Base-by-base conservation (phyloP, 2,888 invertebrate species). In the Ethmia dodecea region DNA sequence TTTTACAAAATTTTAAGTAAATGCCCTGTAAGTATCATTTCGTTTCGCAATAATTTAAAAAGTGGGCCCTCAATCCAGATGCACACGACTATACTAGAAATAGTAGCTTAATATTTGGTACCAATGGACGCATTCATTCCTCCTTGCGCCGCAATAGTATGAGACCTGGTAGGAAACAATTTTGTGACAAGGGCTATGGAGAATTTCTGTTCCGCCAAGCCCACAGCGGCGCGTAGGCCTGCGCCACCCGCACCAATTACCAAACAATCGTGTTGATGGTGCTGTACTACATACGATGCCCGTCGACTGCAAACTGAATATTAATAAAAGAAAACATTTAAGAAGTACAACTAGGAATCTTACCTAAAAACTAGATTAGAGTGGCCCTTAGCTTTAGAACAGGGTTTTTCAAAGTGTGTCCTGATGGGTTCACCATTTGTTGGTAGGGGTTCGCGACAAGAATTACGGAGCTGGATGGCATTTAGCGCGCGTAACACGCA, bases 131-230 rank as follows among this genome's bases (percentile, higher is more conserved):
- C 99, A 83, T 99, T 99, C 64, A 99, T 96, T 31, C 99, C 99
- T 33, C 99, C 99, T 71, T 99, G 98, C 0, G 98, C 98, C 11
- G 99, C 99, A 5, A 99, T 97, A 1, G 99, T 99, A 71, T 99
- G 99, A 1, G 98, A 98, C 40, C 98, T 88, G 2, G 98, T 99
- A 0, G 99, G 99, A 65, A 99, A 99, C 31, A 99, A 86, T 83
- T 99, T 99, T 12, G 97, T 94, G 39, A 99, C 90, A 26, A 98
- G 94, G 1, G 99, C 99, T 1, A 98, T 98, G 42, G 94, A 93
- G 74, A 98, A 98, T 4, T 98, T 95, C 57, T 93, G 92, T 48
- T 95, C 93, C 0, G 97, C 97, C 14, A 98, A 83, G 26, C 98
- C 98, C 56, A 98, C 95, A 0, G 98, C 97, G 0, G 98, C 95